Evolutionary conservation across 2,113 vertebrate species (phyloP).

Genomic region (Sialia sialis): DNA sequence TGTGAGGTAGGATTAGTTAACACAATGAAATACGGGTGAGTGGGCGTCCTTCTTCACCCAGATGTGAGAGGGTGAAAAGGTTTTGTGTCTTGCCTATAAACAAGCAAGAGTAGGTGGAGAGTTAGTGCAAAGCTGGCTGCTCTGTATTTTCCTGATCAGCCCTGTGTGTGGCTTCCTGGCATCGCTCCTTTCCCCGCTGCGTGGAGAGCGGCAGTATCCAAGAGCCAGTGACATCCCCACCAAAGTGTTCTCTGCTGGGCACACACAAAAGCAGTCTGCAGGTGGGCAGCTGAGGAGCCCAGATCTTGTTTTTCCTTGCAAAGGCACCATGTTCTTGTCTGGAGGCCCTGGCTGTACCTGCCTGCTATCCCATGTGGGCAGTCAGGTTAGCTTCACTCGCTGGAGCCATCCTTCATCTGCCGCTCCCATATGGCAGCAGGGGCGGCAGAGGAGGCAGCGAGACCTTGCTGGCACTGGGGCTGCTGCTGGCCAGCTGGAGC

Average conservation of each 20-base stretch:
- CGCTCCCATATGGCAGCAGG: not conserved
- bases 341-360: not conserved
- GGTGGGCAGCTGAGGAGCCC: not conserved
- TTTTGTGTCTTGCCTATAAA: not conserved
- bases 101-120: not conserved
- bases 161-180: not conserved
- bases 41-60: not conserved
- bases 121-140: not conserved
- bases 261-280: not conserved
- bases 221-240: not conserved
- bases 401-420: constrained; percentile 20
- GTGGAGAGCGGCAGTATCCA: not conserved
- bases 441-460: not conserved
- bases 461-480: not conserved
- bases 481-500: not conserved
- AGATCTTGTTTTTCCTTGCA: not conserved
- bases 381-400: not conserved
- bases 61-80: not conserved
- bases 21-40: not conserved
- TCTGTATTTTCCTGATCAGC: not conserved
- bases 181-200: not conserved
- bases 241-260: not conserved
- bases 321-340: not conserved
- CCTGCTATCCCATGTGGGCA: not conserved
- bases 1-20: not conserved